These are phyloP conservation scores for Chlorops oryzae DNA, from an alignment of 1,140 invertebrate species.

Conservation along the genomic window DNA sequence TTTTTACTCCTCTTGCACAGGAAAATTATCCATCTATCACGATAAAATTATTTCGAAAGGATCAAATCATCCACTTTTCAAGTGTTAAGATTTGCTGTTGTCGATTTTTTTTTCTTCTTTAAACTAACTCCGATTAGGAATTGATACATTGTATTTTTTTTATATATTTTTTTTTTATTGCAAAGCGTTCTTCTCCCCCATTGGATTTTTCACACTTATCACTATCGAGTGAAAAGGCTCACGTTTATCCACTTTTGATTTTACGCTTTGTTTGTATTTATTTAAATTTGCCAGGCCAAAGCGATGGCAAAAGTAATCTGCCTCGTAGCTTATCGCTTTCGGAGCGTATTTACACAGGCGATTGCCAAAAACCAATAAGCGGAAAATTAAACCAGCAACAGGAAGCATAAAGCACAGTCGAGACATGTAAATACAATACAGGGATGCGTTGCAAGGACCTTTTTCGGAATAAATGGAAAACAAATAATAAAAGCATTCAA, in stretches of 20 bases:
- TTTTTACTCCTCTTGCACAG: too few relatives aligned
- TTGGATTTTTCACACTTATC: not conserved
- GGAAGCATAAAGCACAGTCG: not conserved
- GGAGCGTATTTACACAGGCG: conserved; percentile 46
- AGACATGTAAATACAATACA: too few relatives aligned
- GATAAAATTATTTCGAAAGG: not conserved
- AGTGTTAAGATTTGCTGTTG: too few relatives aligned
- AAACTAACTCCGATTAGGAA: not conserved
- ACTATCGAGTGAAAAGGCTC: conserved; percentile 11
- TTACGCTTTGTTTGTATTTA: conserved; percentile 43
- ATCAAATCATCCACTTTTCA: not conserved
- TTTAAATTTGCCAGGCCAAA: conserved; percentile 46
- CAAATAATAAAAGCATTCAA: too few relatives aligned
- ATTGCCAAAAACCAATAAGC: conserved; percentile 45
- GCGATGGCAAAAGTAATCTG: too few relatives aligned
- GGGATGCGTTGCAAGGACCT: too few relatives aligned
- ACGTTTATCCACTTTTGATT: conserved; percentile 27
- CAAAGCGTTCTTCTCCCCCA: not conserved
- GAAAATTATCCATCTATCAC: not conserved
- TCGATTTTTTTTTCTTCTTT: not conserved
- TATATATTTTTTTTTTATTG: not conserved
- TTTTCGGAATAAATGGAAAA: too few relatives aligned
- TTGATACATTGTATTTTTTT: not conserved
- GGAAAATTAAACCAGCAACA: conserved; percentile 43
- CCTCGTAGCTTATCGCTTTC: conserved; percentile 35